Base-by-base conservation (phyloP, 2,888 invertebrate species). In the Drosophila melanocephala region DNA sequence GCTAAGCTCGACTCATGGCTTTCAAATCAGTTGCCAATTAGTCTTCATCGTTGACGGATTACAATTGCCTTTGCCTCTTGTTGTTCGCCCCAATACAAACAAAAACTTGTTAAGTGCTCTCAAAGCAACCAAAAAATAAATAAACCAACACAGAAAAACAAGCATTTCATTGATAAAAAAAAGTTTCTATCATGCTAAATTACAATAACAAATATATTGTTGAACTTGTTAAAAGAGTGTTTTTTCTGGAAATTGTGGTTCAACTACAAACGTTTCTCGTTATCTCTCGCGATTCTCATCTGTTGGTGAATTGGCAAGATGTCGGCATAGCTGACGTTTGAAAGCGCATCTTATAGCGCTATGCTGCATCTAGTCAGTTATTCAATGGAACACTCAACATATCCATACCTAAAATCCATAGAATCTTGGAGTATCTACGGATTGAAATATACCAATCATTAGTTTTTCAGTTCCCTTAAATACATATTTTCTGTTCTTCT, bases 331-430 rank as follows among this genome's bases (percentile, higher is more conserved):
- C 93, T 93, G 93, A 93, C 81, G 83, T 91, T 91, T 89, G 78
- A 91, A 78, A 80, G 81, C 87, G 70, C 84, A 72, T 79, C 81
- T 84, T 78, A 86, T 76, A 85, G 88, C 93, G 93, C 93, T 93
- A 93, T 93, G 93, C 93, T 92, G 93, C 93, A 93, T 93, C 93
- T 93, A 93, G 93, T 93, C 93, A 93, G 92, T 93, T 93, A 80
- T 89, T 92, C 92, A 92, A 92, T 89, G 84, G 93, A 91, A 83
- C 72, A 86, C 55, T 88, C 93, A 91, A 72, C 92, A 78, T 74
- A 39, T 50, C 19, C 35, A 32, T 32, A 5, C 7, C 4, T 12
- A 28, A 28, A n/a, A n/a, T n/a, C n/a, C n/a, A n/a, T n/a, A n/a
- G n/a, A n/a, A n/a, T n/a, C 6, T 28, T 42, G 47, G 42, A 61